Evolutionary conservation across 2,888 invertebrate genomes (phyloP), one percentile per base, ranked within the genome.

Genomic region (Sisyra nigra): DNA sequence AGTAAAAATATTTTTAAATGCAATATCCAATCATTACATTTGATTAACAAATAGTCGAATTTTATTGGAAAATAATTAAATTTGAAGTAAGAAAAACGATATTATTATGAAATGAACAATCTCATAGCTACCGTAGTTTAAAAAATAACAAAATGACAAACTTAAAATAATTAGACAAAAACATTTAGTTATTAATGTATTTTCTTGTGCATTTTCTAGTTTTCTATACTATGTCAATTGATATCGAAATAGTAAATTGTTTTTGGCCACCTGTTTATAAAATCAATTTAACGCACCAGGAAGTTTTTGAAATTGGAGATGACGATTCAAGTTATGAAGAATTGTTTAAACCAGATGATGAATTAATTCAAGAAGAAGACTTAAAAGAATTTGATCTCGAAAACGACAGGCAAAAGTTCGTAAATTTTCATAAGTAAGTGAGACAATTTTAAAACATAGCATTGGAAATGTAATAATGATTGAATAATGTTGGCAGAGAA

Each of bases 311-410:
- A 32, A 61, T 62, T 42, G 54, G 55, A 9, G 62, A 62, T 41
- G 45, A 52, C 29, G 50, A 61, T 11, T 58, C 54, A 33, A 58
- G 59, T 35, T 60, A 61, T 45, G 58, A 63, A 17, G 58, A 57
- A 38, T 55, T 60, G 44, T 58, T 57, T 11, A 58, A 60, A 19
- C 53, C 47, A 17, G 64, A 67, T 48, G 62, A 64, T 47, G 63
- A 65, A 54, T 60, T 65, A 55, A 60, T 65, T 47, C 51, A 56
- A 39, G 48, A 51, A 6, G 44, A 45, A 3, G 57, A 62, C 44
- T 49, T 14, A 38, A n/a, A 15, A 17, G 17, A 6, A 8, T 6
- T 38, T 18, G 9, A 38, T 17, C 7, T 17, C 11, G 17, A 33
- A 33, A 33, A 33, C 14, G 14, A 33, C 6, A 5, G 3, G 5